Percentiles rank a stretch among this genome's conserved stretches.
Evolutionary conservation across 2,797 vertebrate genomes (phyloP).

Genomic region (Acrossocheilus wenchowensis): DNA sequence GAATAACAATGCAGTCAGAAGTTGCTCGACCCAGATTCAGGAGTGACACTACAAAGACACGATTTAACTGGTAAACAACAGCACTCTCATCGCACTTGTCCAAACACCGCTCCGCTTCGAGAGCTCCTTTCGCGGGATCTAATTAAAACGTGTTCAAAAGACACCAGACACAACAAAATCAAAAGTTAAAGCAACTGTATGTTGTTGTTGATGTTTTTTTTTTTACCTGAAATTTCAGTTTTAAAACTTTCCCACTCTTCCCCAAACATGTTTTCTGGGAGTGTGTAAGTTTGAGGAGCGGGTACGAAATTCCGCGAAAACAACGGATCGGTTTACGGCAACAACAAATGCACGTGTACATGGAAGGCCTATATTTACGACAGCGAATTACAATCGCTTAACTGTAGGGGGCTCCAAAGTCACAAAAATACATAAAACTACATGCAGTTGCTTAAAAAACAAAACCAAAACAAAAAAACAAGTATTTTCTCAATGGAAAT

Average conservation of each 20-base stretch:
- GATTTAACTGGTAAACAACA: neutral
- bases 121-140: neutral
- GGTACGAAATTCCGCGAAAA: neutral
- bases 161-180: neutral
- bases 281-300: neutral
- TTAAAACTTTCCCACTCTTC: neutral
- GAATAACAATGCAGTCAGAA: slow-evolving; percentile 9
- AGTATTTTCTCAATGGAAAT: neutral
- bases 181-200: neutral
- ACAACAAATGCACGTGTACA: neutral
- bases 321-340: neutral
- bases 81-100: neutral
- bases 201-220: neutral
- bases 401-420: neutral
- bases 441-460: neutral
- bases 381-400: neutral
- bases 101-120: neutral
- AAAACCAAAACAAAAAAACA: neutral
- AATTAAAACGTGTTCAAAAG: neutral
- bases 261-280: neutral
- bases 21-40: slow-evolving; percentile 25
- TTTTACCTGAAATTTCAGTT: neutral
- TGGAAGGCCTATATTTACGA: neutral
- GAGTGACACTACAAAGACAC: slow-evolving; percentile 5
- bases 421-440: neutral